Evolutionary conservation across 1,140 invertebrate genomes (phyloP), one percentile per base, ranked within the genome.

Genomic region (Agrypnia vestita): DNA sequence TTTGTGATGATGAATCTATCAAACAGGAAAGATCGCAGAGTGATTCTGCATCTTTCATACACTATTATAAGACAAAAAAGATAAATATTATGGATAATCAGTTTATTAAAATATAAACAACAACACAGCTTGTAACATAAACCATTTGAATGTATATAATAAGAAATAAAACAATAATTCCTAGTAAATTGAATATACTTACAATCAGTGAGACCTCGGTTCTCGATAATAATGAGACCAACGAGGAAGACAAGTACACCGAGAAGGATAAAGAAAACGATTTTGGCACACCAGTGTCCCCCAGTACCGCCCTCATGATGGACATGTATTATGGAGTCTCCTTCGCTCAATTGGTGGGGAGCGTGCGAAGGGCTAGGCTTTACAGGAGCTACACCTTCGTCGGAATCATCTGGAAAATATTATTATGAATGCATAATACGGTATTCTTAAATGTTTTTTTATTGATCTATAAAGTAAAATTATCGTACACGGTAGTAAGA

Each of bases 261-360:
- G 56, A 96, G 89, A 12, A 96, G 85, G 3, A 91, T 86, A 84
- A 96, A 95, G 86, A 96, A 96, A 79, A 96, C 90, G 53, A 96
- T 92, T 88, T 95, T 95, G 8, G 95, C 94, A 86, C 94, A 95
- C 90, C 95, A 93, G 84, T 95, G 94, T 43, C 94, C 95, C 53
- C 94, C 94, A 13, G 93, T 94, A 10, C 91, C 91, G 80, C 90
- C 91, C 59, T 96, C 94, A 83, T 94, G 93, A 35, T 95, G 91
- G 43, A 95, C 90, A 84, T 96, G 94, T 84, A 96, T 93, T 67
- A 93, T 92, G 25, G 94, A 89, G 85, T 94, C 92, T 21, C 93
- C 93, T 82, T 90, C 88, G 53, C 86, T 86, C 78, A 89, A 13
- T 85, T 86, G 25, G 59, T n/a, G 12, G 64, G 64, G 19, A 6